Base-by-base conservation (phyloP, 2,113 vertebrate species). In the Talpa occidentalis region DNA sequence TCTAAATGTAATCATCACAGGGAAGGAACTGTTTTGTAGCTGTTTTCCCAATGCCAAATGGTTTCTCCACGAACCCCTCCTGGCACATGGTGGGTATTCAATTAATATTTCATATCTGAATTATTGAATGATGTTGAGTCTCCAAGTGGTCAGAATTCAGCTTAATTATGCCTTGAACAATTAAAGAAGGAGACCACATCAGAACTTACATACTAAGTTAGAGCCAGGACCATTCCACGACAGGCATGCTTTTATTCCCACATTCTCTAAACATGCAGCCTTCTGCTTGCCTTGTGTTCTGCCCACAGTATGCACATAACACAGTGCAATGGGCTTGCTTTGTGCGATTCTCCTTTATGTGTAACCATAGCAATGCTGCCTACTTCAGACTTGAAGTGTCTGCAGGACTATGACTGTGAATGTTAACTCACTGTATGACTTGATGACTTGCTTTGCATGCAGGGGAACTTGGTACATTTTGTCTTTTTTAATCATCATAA, bases 281-380 rank as follows among this genome's bases (percentile, higher is more conserved):
- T 94, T 60, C n/a, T 86, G 83, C 72, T 80, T 80, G 62, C 56
- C 62, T 94, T 56, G n/a, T 54, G 10, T 30, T 72, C 59, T 84
- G 47, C 72, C 60, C 47, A 80, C 59, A 85, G 76, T 77, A 88
- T 73, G 52, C 30, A 66, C 59, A 67, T 81, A 94, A 80, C 21
- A 5, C 60, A 54, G 78, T 59, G 91, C 49, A 67, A 59, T 93
- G 74, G 47, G 35, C 37, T 95, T 82, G 52, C 35, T 94, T 92
- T 88, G 60, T 88, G 47, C 77, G 67, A 73, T 77, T 69, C 77
- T 73, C 64, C 52, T 90, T 89, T 92, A 49, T 84, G 32, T 2
- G 60, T 95, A 95, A 94, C 80, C 84, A 96, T 90, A 62, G 94
- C 88, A 92, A 95, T 93, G 22, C 47, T 84, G 56, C 96, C 79